Conservation (phyloP, 2,113 vertebrate species). For the Jaculus jaculus region DNA sequence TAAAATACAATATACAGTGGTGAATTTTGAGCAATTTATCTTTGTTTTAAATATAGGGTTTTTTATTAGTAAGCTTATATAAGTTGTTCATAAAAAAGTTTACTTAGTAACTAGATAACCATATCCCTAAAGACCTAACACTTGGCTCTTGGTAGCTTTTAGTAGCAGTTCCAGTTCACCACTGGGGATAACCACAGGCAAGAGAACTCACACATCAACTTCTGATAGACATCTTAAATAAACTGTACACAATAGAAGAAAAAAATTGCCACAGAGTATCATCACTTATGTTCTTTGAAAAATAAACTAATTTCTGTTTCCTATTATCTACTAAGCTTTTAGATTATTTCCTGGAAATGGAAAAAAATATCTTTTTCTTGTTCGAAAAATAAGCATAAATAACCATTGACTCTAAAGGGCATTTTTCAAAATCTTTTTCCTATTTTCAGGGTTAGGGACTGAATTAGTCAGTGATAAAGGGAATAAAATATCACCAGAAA, state of each 20-base stretch:
- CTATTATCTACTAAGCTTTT: neutral
- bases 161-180: neutral
- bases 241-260: neutral
- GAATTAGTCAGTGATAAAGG: slow-evolving; percentile 1
- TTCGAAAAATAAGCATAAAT: neutral
- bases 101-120: slow-evolving; percentile 6
- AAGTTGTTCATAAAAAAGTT: neutral
- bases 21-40: neutral
- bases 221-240: slow-evolving; percentile 17
- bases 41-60: slow-evolving; percentile 23
- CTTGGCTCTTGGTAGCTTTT: neutral
- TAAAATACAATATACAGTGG: neutral
- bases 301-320: neutral
- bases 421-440: slow-evolving; percentile 6
- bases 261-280: neutral
- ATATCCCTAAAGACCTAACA: neutral
- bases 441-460: neutral
- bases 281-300: neutral
- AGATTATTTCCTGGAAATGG: slow-evolving; percentile 39
- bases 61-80: slow-evolving; percentile 3
- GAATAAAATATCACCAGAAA: neutral
- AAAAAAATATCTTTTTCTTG: neutral
- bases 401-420: neutral
- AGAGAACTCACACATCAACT: neutral
- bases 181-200: neutral